Conservation (phyloP, 2,797 vertebrate species). For the Macropodus opercularis region DNA sequence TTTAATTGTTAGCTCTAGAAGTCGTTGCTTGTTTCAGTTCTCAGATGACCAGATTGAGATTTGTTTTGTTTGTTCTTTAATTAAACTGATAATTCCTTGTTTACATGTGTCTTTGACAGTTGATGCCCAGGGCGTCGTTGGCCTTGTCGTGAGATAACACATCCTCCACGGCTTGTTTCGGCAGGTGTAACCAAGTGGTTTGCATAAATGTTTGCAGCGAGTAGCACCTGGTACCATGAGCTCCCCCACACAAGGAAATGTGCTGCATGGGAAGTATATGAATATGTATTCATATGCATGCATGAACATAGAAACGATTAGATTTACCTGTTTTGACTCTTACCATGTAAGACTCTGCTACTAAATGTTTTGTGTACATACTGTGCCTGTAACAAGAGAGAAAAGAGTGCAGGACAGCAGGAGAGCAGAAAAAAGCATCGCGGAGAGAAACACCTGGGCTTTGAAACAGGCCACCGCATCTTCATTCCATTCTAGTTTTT, state of each 20-base stretch:
- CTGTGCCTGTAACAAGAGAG: neutral
- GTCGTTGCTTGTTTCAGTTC: too few species aligned
- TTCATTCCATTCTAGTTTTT: constrained; percentile 64
- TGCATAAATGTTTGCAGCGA: neutral
- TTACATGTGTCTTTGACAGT: neutral
- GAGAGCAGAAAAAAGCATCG: constrained; percentile 52
- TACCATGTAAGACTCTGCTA: constrained; percentile 1
- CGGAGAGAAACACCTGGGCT: constrained; percentile 63
- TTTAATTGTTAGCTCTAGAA: too few species aligned
- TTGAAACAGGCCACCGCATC: constrained; percentile 44
- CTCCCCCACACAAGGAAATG: neutral
- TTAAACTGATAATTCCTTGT: neutral
- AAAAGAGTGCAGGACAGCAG: neutral
- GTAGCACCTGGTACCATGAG: neutral
- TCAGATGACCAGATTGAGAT: too few species aligned
- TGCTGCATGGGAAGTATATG: too few species aligned
- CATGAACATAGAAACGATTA: too few species aligned
- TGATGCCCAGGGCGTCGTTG: too few species aligned
- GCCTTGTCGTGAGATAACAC: neutral
- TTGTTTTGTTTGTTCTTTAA: too few species aligned
- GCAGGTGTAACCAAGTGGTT: neutral
- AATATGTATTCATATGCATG: too few species aligned
- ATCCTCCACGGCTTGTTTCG: neutral
- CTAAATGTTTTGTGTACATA: constrained; percentile 8
- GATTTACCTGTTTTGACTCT: too few species aligned